phyloP scores from a whole-genome alignment of 2,888 invertebrate species.

The Conistra vaccinii region DNA sequence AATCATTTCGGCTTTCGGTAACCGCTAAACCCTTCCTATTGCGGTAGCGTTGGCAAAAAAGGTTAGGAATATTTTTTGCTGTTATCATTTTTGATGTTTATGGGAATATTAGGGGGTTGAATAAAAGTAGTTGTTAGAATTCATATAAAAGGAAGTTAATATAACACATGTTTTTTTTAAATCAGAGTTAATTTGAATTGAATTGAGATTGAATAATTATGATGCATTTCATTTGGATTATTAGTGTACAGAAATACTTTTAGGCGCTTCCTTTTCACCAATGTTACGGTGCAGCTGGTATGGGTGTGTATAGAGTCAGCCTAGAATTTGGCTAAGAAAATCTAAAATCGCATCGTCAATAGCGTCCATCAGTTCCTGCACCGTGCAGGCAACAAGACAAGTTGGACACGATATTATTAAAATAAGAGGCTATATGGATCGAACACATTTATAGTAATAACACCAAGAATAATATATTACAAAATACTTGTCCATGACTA shows the following conservation, averaged over 20 bases:
- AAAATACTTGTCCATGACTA: too few species aligned
- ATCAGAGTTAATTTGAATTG: too few species aligned
- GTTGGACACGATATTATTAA: neutral
- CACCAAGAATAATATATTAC: too few species aligned
- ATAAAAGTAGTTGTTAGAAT: too few species aligned
- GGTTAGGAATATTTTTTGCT: conserved; percentile 10
- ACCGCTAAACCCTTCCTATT: conserved; percentile 76
- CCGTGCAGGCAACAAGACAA: neutral
- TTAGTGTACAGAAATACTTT: neutral
- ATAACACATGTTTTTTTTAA: too few species aligned
- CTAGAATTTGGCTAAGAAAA: neutral
- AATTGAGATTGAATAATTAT: neutral
- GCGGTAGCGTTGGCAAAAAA: conserved; percentile 68
- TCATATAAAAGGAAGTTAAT: too few species aligned
- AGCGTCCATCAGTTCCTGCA: neutral
- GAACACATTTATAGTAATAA: too few species aligned
- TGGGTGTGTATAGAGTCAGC: too few species aligned
- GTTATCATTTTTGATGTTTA: neutral
- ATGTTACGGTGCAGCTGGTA: neutral
- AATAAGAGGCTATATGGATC: too few species aligned
- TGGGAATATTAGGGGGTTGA: neutral
- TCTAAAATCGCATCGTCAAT: neutral
- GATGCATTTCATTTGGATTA: neutral
- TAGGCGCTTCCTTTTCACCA: neutral
- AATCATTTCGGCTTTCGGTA: conserved; percentile 85